These are phyloP conservation scores for Arbacia lixula DNA, from an alignment of 53 echinoderm and acorn worm genomes.

Conservation along the genomic window DNA sequence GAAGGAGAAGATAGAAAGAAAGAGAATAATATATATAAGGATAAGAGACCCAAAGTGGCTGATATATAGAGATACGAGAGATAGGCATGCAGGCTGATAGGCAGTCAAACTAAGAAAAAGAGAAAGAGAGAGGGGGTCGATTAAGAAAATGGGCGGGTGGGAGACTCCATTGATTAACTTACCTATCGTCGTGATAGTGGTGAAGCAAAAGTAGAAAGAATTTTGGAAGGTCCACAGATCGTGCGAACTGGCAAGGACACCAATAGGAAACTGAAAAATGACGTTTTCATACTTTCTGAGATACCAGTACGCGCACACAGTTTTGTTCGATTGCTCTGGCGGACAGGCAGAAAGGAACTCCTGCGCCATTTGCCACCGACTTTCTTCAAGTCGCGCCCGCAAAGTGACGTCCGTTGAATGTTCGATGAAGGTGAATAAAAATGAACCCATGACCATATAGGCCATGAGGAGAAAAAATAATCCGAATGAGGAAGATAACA, in stretches of 20 bases:
- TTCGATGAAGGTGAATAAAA: conserved; percentile 72
- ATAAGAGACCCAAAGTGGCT: too few species aligned
- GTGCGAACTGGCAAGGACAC: conserved; percentile 34
- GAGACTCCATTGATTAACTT: too few species aligned
- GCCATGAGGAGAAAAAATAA: conserved; percentile 68
- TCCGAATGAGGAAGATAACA: conserved; percentile 73
- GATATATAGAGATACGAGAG: too few species aligned
- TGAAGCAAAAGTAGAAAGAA: conserved; percentile 79
- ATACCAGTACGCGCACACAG: not conserved
- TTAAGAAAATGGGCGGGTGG: too few species aligned
- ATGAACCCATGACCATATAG: conserved; percentile 74
- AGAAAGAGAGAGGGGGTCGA: too few species aligned
- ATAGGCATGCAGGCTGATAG: too few species aligned
- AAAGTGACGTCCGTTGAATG: conserved; percentile 3
- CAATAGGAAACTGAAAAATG: conserved; percentile 46
- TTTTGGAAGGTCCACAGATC: conserved; percentile 70
- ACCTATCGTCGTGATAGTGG: conserved; percentile 85
- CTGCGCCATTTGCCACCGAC: too few species aligned
- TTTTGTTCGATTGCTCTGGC: too few species aligned
- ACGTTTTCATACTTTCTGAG: not conserved
- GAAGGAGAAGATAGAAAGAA: too few species aligned
- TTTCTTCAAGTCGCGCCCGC: not conserved
- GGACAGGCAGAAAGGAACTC: too few species aligned
- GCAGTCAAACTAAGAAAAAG: too few species aligned
- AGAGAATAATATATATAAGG: too few species aligned